Percentiles rank a stretch among this genome's conserved stretches.
These are phyloP conservation scores for Mesochorus sp. DNA, from an alignment of 2,888 invertebrate species.

Conservation along the genomic window DNA sequence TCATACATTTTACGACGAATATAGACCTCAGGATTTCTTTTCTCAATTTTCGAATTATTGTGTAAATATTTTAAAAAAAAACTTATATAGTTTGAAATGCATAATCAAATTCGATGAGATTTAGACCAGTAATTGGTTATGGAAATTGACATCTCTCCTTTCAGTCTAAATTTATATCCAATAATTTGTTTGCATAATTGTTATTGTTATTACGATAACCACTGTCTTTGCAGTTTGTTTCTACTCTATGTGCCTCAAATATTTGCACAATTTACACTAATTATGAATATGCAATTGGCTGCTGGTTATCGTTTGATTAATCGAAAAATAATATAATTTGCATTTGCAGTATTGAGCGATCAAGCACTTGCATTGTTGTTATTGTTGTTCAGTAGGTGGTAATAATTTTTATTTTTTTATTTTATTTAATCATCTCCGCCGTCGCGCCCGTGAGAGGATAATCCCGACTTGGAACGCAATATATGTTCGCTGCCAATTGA, in stretches of 20 bases:
- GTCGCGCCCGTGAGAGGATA: constrained; percentile 4
- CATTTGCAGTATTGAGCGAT: constrained; percentile 33
- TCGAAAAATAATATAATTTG: constrained; percentile 26
- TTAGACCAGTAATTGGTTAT: too few relatives aligned
- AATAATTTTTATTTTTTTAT: neutral
- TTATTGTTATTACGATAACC: neutral
- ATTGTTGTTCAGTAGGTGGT: too few relatives aligned
- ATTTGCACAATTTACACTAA: constrained; percentile 21
- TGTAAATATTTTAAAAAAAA: neutral
- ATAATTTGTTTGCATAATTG: neutral
- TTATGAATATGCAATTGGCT: constrained; percentile 34
- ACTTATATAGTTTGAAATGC: neutral
- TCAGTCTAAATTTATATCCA: too few relatives aligned
- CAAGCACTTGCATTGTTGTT: constrained; percentile 43
- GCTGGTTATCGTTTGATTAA: constrained; percentile 38
- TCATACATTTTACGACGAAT: neutral
- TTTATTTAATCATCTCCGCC: neutral
- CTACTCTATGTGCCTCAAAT: constrained; percentile 6
- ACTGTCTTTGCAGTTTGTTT: neutral
- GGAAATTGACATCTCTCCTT: too few relatives aligned
- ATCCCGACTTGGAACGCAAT: constrained; percentile 30
- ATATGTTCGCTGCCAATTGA: constrained; percentile 36
- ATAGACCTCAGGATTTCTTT: constrained; percentile 19
- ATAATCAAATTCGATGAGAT: neutral
- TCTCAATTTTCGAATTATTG: neutral